Evolutionary conservation across 2,797 vertebrate species (phyloP), one percentile per base, ranked within the genome.

Genomic region (Clarias platycephalus): DNA sequence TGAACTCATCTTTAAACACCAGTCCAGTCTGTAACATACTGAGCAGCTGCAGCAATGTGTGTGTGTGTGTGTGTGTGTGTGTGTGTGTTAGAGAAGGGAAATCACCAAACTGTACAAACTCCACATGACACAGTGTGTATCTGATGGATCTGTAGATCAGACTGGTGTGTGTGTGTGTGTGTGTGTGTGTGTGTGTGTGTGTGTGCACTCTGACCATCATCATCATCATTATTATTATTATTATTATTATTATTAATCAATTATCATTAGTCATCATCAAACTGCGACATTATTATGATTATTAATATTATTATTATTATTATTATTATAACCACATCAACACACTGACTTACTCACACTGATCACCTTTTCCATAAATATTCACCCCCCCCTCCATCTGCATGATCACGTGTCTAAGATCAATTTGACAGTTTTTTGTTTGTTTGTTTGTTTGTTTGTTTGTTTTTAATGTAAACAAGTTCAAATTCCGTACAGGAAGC

Each of bases 21-120:
- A n/a, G 15, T 28, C 53, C 6, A 44, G 24, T 49, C 37, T 71
- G 28, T n/a, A 13, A 40, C 44, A 74, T 6, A 53, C 44, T 74
- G 24, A n/a, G 22, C 49, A 75, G 7, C 55, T 60, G 20, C 0
- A 60, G 74, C 28, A 77, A 12, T 49, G 44, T 49, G 44, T 49
- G 44, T 49, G 44, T 44, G n/a, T n/a, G n/a, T n/a, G n/a, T n/a
- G n/a, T n/a, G n/a, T 49, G 44, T 49, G 44, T 49, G 44, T 49
- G 55, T 76, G 74, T 75, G 71, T 76, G 53, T 34, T 24, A 58
- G 10, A 58, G 53, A 18, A 34, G 74, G 53, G 53, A 76, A 76
- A 20, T 74, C 71, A 74, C 49, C 71, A 74, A 55, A 74, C 71
- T 74, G 71, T 74, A 53, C 44, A 53, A 55, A 74, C 49, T 57